phyloP scores from a whole-genome alignment of 2,113 vertebrate genomes.

The Danionella cerebrum region DNA sequence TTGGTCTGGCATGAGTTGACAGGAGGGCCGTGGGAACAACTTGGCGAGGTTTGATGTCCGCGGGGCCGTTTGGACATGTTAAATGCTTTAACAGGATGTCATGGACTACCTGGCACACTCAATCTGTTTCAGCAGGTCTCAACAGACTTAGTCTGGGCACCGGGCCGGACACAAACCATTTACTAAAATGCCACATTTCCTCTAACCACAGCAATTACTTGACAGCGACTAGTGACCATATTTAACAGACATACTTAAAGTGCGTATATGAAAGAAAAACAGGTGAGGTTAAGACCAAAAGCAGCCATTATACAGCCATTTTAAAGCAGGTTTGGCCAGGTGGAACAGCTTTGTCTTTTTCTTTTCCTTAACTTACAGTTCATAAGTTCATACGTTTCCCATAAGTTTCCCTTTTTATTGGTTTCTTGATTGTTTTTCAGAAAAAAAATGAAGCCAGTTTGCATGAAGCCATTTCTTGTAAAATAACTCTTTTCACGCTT shows the following conservation, averaged over 20 bases:
- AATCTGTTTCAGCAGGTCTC: constrained; percentile 28
- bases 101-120: constrained; percentile 29
- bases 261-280: not conserved
- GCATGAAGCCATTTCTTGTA: too few relatives aligned
- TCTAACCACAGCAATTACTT: constrained; percentile 29
- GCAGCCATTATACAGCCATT: not conserved
- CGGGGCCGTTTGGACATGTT: constrained; percentile 15
- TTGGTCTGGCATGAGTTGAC: constrained; percentile 32
- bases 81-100: constrained; percentile 35
- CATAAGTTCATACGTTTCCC: not conserved
- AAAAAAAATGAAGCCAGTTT: too few relatives aligned
- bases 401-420: too few relatives aligned
- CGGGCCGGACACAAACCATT: constrained; percentile 38
- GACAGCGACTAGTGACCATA: constrained; percentile 8
- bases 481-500: too few relatives aligned
- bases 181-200: constrained; percentile 36
- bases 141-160: constrained; percentile 31
- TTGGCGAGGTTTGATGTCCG: constrained; percentile 31
- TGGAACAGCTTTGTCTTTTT: not conserved
- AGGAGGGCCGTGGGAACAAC: constrained; percentile 35
- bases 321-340: constrained; percentile 5
- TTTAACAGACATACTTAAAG: constrained; percentile 6
- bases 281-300: not conserved
- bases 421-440: too few relatives aligned
- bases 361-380: not conserved